Conservation (phyloP, 2,113 vertebrate genomes). For the Oxyruncus cristatus region DNA sequence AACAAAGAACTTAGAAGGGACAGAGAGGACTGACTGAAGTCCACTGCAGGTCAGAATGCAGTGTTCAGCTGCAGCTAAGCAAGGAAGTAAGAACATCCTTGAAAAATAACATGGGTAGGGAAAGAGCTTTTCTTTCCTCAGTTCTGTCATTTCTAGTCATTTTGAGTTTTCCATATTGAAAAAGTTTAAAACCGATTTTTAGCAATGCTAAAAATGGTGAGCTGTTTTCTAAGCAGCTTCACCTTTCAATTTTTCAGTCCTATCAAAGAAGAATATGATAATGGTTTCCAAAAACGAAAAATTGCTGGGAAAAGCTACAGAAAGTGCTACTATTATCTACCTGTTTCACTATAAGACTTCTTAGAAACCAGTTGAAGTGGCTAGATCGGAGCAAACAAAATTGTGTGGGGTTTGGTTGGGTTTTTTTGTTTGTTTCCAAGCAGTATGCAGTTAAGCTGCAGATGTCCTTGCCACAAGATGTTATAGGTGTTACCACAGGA, state of each 20-base stretch:
- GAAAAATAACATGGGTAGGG: not conserved
- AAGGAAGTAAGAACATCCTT: not conserved
- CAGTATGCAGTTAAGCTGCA: not conserved
- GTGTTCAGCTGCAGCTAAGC: not conserved
- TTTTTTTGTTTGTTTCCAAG: not conserved
- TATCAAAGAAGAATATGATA: not conserved
- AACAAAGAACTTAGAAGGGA: not conserved
- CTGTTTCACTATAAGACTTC: not conserved
- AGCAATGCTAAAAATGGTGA: not conserved
- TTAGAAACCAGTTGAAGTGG: not conserved
- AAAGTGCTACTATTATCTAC: not conserved
- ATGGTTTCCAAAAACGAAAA: not conserved
- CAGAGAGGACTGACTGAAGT: not conserved
- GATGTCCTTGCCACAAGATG: not conserved
- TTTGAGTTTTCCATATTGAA: not conserved
- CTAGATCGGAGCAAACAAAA: not conserved
- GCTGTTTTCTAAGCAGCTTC: not conserved
- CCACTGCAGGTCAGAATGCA: not conserved
- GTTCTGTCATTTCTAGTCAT: not conserved
- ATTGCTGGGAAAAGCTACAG: not conserved
- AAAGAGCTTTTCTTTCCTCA: not conserved
- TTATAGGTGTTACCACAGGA: not conserved
- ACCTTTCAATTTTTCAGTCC: not conserved
- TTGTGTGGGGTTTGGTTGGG: not conserved
- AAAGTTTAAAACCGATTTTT: not conserved